Evolutionary conservation across 2,888 invertebrate genomes (phyloP).

Genomic region (Hirtodrosophila cameraria): DNA sequence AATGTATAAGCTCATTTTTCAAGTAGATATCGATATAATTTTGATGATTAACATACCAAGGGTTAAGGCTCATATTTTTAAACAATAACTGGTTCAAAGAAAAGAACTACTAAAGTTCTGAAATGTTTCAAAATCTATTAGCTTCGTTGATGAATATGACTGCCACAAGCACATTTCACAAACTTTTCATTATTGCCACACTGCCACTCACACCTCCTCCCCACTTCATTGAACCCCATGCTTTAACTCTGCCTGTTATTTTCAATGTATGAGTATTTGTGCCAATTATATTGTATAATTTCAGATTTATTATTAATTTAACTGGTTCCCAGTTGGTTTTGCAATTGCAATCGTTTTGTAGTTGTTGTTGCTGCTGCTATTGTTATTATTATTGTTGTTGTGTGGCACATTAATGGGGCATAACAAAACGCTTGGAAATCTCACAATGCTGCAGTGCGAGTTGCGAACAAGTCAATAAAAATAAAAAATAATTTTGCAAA

Average conservation of each 20-base stretch:
- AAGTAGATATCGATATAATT: too few relatives aligned
- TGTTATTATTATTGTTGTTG: constrained; percentile 18
- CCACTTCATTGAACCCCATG: neutral
- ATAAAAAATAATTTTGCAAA: constrained; percentile 72
- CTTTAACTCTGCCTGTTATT: neutral
- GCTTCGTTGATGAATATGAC: constrained; percentile 51
- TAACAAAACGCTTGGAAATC: constrained; percentile 43
- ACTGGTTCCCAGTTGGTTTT: constrained; percentile 33
- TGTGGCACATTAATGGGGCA: constrained; percentile 27
- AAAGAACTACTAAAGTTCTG: too few relatives aligned
- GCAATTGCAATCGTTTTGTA: constrained; percentile 24
- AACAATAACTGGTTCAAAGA: too few relatives aligned
- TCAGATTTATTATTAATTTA: constrained; percentile 67
- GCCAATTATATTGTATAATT: constrained; percentile 66
- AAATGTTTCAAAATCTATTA: too few relatives aligned
- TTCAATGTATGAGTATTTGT: constrained; percentile 33
- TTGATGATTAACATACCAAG: too few relatives aligned
- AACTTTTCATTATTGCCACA: constrained; percentile 10
- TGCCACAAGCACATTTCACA: constrained; percentile 22
- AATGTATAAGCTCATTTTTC: too few relatives aligned
- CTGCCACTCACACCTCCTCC: neutral
- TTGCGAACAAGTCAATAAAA: constrained; percentile 67
- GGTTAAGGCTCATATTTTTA: too few relatives aligned
- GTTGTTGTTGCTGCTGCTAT: constrained; percentile 6
- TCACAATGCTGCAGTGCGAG: constrained; percentile 35